Conservation (phyloP, 2,113 vertebrate genomes). For the Pteruthius melanotis region DNA sequence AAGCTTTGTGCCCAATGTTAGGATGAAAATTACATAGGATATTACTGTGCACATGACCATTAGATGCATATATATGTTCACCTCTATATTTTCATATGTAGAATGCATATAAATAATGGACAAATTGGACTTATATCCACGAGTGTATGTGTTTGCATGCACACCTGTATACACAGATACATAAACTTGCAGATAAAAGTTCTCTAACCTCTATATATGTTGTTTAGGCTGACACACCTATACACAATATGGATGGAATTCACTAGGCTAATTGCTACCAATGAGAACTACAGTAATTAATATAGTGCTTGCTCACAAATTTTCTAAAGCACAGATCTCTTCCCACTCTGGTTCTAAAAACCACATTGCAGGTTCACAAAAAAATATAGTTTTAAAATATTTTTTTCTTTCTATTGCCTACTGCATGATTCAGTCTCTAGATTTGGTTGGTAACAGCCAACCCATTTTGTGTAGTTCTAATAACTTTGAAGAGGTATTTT, state of each 20-base stretch:
- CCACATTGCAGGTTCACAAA: background rate
- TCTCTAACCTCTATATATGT: background rate
- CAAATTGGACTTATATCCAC: background rate
- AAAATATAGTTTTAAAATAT: background rate
- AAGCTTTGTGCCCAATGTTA: background rate
- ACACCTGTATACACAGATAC: background rate
- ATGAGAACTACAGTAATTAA: background rate
- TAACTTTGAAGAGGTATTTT: background rate
- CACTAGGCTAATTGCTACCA: background rate
- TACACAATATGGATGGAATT: background rate
- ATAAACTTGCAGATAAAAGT: background rate
- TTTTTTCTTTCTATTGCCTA: background rate
- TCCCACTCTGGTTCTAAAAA: background rate
- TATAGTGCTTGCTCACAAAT: background rate
- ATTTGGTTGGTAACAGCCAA: background rate
- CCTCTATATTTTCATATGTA: rapidly evolving
- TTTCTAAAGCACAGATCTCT: background rate
- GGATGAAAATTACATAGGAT: background rate
- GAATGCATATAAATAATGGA: background rate
- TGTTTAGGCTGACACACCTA: background rate
- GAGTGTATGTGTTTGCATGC: background rate
- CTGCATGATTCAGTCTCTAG: background rate
- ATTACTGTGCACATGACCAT: background rate
- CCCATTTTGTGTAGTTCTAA: background rate
- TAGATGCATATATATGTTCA: background rate